Percentiles rank a stretch among this genome's conserved stretches.
These are phyloP conservation scores for Stegastes partitus DNA, from an alignment of 2,113 vertebrate genomes.

Conservation along the genomic window DNA sequence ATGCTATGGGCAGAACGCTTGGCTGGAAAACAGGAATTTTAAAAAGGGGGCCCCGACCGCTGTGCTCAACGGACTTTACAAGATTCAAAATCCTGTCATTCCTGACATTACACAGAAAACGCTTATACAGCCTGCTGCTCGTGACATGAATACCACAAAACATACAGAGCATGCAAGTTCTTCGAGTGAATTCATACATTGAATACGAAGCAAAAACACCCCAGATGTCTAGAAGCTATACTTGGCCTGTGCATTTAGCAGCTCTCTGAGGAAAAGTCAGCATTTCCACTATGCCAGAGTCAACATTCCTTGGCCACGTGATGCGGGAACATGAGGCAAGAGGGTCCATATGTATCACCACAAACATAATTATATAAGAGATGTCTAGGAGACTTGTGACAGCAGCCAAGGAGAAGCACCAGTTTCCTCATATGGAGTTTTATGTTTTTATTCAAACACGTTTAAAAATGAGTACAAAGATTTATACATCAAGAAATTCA, in stretches of 20 bases:
- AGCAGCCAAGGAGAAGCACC: neutral
- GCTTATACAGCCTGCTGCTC: neutral
- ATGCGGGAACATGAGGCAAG: constrained; percentile 13
- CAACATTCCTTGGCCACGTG: constrained; percentile 44
- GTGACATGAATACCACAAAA: neutral
- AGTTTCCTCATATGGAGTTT: neutral
- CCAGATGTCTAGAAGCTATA: neutral
- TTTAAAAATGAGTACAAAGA: neutral
- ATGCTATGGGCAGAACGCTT: neutral
- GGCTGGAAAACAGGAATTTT: constrained; percentile 3
- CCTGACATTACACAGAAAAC: neutral
- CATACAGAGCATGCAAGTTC: neutral
- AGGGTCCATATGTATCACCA: neutral
- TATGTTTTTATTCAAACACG: constrained; percentile 47
- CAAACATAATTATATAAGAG: neutral
- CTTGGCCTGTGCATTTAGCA: neutral
- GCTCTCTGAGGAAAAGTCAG: constrained; percentile 10
- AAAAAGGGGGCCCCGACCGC: neutral
- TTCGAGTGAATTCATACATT: neutral
- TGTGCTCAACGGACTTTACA: neutral
- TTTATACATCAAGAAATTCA: constrained; percentile 1
- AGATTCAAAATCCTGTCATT: neutral
- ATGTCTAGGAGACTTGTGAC: neutral
- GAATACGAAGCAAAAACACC: neutral
- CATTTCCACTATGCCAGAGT: constrained; percentile 15